These are phyloP conservation scores for Hydrotaea diabolus DNA, from an alignment of 2,888 invertebrate species.

Conservation along the genomic window DNA sequence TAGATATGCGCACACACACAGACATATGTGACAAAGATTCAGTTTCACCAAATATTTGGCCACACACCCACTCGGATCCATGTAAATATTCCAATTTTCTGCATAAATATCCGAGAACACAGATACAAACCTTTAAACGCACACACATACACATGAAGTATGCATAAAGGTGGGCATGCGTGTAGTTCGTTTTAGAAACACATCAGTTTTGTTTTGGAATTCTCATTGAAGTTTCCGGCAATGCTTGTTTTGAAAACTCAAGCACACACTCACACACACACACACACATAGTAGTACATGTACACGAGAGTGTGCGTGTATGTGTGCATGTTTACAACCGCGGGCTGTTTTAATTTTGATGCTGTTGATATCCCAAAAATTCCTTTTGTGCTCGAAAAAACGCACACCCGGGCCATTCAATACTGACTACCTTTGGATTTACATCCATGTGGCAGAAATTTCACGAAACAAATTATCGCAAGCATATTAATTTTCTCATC, in stretches of 20 bases:
- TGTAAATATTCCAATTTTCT: not conserved
- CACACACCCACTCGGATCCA: not conserved
- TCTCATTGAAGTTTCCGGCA: not conserved
- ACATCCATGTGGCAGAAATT: not conserved
- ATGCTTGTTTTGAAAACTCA: not conserved
- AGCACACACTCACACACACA: not conserved
- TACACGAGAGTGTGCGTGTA: not conserved
- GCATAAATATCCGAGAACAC: not conserved
- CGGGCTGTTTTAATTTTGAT: slow-evolving; percentile 1
- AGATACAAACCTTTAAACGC: too few species aligned
- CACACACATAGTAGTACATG: too few species aligned
- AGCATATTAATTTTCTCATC: slow-evolving; percentile 18
- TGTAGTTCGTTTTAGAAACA: not conserved
- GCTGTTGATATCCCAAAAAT: slow-evolving; percentile 22
- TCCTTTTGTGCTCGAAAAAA: not conserved
- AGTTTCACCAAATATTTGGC: slow-evolving; percentile 18
- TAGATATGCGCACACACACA: not conserved
- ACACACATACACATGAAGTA: not conserved
- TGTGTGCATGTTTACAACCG: not conserved
- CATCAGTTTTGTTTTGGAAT: slow-evolving; percentile 1
- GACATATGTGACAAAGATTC: slow-evolving; percentile 3
- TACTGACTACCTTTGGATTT: too few species aligned
- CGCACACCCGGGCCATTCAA: not conserved
- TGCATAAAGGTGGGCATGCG: not conserved
- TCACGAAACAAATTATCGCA: slow-evolving; percentile 2